Conservation (phyloP, 2,113 vertebrate genomes). For the Solenodon paradoxus region DNA sequence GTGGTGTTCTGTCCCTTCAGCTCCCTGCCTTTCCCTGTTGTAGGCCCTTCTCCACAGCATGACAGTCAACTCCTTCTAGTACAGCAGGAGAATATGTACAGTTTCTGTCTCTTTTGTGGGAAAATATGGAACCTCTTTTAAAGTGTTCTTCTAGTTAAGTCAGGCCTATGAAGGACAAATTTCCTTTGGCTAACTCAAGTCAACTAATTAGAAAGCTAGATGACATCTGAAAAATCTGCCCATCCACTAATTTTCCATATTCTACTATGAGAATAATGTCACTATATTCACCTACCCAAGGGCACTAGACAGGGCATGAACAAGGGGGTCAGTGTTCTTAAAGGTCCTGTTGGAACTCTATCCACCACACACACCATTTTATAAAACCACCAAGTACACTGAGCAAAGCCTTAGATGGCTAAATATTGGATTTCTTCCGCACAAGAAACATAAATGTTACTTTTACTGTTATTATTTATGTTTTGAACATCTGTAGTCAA, state of each 20-base stretch:
- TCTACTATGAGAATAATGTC: background rate
- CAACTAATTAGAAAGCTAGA: background rate
- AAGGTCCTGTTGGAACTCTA: background rate
- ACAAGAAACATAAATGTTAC: background rate
- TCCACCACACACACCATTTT: background rate
- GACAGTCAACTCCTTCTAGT: background rate
- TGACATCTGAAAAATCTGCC: background rate
- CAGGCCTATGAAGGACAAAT: background rate
- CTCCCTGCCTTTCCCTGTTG: accelerated
- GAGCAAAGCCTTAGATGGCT: background rate
- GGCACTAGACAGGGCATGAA: background rate
- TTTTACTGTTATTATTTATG: background rate
- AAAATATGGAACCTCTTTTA: background rate
- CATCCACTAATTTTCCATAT: background rate
- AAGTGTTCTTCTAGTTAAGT: background rate
- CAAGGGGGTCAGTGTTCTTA: background rate
- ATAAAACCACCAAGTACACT: background rate
- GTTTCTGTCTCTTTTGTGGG: background rate
- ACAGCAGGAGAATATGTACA: background rate
- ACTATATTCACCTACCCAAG: background rate
- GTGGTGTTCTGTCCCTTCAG: accelerated
- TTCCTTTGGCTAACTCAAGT: background rate
- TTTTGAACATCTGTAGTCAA: background rate
- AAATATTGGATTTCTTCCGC: background rate
- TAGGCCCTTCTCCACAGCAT: background rate